These are phyloP conservation scores for Polydrusus tereticollis DNA, from an alignment of 2,888 invertebrate species.

Conservation along the genomic window DNA sequence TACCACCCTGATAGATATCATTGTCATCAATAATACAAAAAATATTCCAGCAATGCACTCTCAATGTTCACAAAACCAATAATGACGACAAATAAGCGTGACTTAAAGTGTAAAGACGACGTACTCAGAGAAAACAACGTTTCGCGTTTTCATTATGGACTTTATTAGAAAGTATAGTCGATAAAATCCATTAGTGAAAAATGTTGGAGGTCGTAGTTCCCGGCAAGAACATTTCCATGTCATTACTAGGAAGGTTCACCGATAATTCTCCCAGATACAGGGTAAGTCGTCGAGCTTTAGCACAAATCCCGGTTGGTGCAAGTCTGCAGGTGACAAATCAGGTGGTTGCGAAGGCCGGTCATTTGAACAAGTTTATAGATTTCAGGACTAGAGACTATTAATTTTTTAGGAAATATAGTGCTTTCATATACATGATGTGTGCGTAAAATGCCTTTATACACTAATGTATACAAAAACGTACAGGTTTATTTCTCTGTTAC, in stretches of 20 bases:
- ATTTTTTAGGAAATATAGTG: too few relatives aligned
- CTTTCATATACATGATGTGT: too few relatives aligned
- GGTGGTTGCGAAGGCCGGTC: too few relatives aligned
- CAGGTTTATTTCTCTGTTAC: background rate
- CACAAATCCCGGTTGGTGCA: background rate
- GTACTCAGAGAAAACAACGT: background rate
- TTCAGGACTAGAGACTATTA: too few relatives aligned
- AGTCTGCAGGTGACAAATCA: too few relatives aligned
- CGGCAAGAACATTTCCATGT: constrained; percentile 21
- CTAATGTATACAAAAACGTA: background rate
- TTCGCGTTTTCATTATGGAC: constrained; percentile 4
- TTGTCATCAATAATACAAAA: background rate
- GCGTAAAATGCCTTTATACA: too few relatives aligned
- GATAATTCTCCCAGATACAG: constrained; percentile 31
- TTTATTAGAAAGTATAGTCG: constrained; percentile 21
- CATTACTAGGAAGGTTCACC: constrained; percentile 20
- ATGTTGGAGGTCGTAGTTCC: constrained; percentile 40
- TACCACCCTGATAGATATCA: too few relatives aligned
- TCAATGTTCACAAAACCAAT: background rate
- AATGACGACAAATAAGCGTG: constrained; percentile 12
- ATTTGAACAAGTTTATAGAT: too few relatives aligned
- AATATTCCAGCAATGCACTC: constrained; percentile 2
- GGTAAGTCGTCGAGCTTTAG: constrained; percentile 19
- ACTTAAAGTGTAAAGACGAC: constrained; percentile 8
- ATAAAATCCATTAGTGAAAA: background rate